A percentile compares a stretch with the other conserved stretches of the same genome.
Conservation (phyloP, 2,113 vertebrate genomes). For the Perca flavescens region DNA sequence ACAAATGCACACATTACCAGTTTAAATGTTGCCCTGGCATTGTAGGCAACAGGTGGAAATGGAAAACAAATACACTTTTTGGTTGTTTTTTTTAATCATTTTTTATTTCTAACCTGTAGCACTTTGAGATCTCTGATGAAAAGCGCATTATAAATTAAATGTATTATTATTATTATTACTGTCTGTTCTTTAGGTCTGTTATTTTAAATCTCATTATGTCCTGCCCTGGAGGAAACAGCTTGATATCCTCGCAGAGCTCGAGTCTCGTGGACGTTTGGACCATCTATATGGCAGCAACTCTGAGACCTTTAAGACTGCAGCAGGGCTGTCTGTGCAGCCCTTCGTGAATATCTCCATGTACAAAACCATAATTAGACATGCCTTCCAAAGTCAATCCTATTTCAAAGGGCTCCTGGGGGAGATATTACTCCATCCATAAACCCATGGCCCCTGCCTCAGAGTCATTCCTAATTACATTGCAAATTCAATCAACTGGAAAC, state of each 20-base stretch:
- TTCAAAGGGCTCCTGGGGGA: slow-evolving; percentile 67
- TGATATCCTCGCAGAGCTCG: neutral
- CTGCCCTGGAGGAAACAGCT: slow-evolving; percentile 36
- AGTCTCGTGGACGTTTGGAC: slow-evolving; percentile 9
- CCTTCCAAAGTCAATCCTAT: slow-evolving; percentile 68
- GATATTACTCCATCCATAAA: slow-evolving; percentile 62
- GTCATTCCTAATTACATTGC: slow-evolving; percentile 72
- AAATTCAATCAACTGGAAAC: slow-evolving; percentile 72
- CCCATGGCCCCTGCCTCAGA: slow-evolving; percentile 59
- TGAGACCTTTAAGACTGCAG: slow-evolving; percentile 36
- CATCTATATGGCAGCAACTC: slow-evolving; percentile 14
- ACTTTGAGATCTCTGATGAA: too few relatives aligned
- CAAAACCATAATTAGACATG: slow-evolving; percentile 69
- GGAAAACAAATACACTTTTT: slow-evolving; percentile 57
- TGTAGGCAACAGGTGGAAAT: slow-evolving; percentile 16
- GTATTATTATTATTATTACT: too few relatives aligned
- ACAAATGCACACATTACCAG: slow-evolving; percentile 31
- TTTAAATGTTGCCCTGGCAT: slow-evolving; percentile 52
- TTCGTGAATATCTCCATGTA: slow-evolving; percentile 45
- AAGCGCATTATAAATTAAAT: too few relatives aligned
- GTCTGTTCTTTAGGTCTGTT: slow-evolving; percentile 41
- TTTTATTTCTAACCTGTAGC: too few relatives aligned
- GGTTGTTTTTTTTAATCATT: too few relatives aligned
- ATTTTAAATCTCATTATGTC: slow-evolving; percentile 61
- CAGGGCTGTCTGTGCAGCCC: slow-evolving; percentile 28